Evolutionary conservation across 1,140 invertebrate genomes (phyloP).

Genomic region (Nilaparvata lugens): DNA sequence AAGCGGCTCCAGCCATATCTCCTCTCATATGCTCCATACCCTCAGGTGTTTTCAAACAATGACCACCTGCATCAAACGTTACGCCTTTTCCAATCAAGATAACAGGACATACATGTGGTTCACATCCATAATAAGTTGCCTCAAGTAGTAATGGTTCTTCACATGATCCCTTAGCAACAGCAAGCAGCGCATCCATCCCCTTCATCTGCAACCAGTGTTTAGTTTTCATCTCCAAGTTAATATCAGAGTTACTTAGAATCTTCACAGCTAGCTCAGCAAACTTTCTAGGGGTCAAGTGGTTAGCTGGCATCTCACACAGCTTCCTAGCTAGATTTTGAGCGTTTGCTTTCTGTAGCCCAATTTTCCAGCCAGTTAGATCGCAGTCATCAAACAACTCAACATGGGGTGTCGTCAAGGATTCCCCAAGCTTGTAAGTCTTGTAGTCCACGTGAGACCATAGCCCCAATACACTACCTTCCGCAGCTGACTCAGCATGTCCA

Average conservation of each 20-base stretch:
- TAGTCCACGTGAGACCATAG: constrained; percentile 54
- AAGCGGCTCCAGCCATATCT: constrained; percentile 58
- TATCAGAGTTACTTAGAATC: constrained; percentile 36
- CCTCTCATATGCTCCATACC: constrained; percentile 52
- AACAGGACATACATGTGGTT: constrained; percentile 36
- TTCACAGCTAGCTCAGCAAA: constrained; percentile 44
- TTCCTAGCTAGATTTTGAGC: constrained; percentile 51
- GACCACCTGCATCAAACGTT: constrained; percentile 56
- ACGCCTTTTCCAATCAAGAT: constrained; percentile 44
- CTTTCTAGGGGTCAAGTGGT: constrained; percentile 51
- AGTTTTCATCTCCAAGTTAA: constrained; percentile 36
- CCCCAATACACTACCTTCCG: constrained; percentile 57
- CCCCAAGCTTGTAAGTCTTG: constrained; percentile 11
- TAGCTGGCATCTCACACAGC: constrained; percentile 53
- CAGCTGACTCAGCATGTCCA: constrained; percentile 60
- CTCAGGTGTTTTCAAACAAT: constrained; percentile 47
- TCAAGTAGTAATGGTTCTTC: constrained; percentile 48
- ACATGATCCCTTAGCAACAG: constrained; percentile 48
- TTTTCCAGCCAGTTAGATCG: constrained; percentile 42
- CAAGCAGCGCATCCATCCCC: constrained; percentile 53
- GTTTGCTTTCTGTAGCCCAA: constrained; percentile 44
- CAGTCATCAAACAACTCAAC: constrained; percentile 28
- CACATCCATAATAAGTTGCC: constrained; percentile 30
- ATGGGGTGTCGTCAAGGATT: constrained; percentile 16
- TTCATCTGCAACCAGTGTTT: constrained; percentile 44